A percentile compares a stretch with the other conserved stretches of the same genome.
phyloP scores from a whole-genome alignment of 1,140 invertebrate genomes.

The Cotesia typhae region DNA sequence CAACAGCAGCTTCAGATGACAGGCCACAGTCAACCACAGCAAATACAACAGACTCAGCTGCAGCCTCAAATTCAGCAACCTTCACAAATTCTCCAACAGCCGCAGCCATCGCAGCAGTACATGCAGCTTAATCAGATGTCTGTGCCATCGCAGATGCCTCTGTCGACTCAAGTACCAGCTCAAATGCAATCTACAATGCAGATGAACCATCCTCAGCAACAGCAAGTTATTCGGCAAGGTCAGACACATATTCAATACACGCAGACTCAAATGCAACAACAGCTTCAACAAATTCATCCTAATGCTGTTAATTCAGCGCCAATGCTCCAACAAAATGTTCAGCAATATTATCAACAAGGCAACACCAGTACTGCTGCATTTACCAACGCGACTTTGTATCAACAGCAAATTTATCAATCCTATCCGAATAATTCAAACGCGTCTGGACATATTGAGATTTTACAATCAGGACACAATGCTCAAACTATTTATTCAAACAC shows the following conservation, averaged over 20 bases:
- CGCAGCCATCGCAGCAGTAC: slow-evolving; percentile 43
- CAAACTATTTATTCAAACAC: slow-evolving; percentile 56
- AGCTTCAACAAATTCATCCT: slow-evolving; percentile 53
- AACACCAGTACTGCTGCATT: slow-evolving; percentile 43
- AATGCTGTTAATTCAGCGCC: slow-evolving; percentile 48
- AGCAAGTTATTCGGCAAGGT: slow-evolving; percentile 44
- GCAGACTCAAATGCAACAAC: slow-evolving; percentile 56
- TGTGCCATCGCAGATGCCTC: slow-evolving; percentile 62
- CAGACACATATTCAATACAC: slow-evolving; percentile 52
- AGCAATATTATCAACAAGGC: slow-evolving; percentile 46
- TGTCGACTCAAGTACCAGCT: slow-evolving; percentile 57
- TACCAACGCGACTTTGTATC: slow-evolving; percentile 49
- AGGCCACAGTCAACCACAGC: slow-evolving; percentile 46
- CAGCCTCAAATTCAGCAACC: slow-evolving; percentile 47
- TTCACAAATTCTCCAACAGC: slow-evolving; percentile 44
- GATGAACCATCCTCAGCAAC: slow-evolving; percentile 47
- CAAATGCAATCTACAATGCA: slow-evolving; percentile 49
- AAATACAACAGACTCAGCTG: slow-evolving; percentile 42
- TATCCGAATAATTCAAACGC: slow-evolving; percentile 52
- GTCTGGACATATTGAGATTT: slow-evolving; percentile 54
- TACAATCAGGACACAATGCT: slow-evolving; percentile 49
- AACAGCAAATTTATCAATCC: slow-evolving; percentile 58
- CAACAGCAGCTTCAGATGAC: slow-evolving; percentile 50
- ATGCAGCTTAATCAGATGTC: slow-evolving; percentile 55
- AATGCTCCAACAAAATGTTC: slow-evolving; percentile 53